These are phyloP conservation scores for Cetoscarus ocellatus DNA, from an alignment of 2,797 vertebrate genomes.

Conservation along the genomic window DNA sequence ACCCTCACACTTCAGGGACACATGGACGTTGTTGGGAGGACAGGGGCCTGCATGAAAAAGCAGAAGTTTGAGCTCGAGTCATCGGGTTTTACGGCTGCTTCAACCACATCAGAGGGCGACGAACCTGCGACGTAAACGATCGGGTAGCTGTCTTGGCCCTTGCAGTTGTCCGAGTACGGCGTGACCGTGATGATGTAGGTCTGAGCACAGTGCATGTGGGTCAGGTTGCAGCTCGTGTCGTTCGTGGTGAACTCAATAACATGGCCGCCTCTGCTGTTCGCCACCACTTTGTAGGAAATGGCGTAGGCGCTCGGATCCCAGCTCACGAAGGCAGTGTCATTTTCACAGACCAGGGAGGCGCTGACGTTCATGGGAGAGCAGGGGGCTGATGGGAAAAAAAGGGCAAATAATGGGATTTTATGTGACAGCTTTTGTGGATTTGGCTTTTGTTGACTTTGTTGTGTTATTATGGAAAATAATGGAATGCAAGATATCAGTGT, in stretches of 20 bases:
- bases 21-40: slow-evolving; percentile 71
- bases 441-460: too few relatives aligned
- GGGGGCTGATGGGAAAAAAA: slow-evolving; percentile 73
- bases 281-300: slow-evolving; percentile 70
- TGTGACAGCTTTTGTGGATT: too few relatives aligned
- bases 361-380: slow-evolving; percentile 80
- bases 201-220: slow-evolving; percentile 78
- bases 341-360: slow-evolving; percentile 75
- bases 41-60: slow-evolving; percentile 76
- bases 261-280: slow-evolving; percentile 60
- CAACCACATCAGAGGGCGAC: too few relatives aligned
- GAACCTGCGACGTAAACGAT: slow-evolving; percentile 73
- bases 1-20: slow-evolving; percentile 70
- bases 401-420: background rate
- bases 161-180: slow-evolving; percentile 70
- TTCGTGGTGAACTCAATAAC: slow-evolving; percentile 63
- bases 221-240: slow-evolving; percentile 71
- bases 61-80: background rate
- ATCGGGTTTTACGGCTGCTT: too few relatives aligned
- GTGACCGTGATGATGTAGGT: slow-evolving; percentile 77
- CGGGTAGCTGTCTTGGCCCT: slow-evolving; percentile 57
- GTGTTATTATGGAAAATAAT: too few relatives aligned
- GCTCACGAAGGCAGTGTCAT: slow-evolving; percentile 77
- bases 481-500: too few relatives aligned
- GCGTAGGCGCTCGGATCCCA: slow-evolving; percentile 77